Percentiles rank a stretch among this genome's conserved stretches.
phyloP scores from a whole-genome alignment of 2,113 vertebrate genomes.

The Eurypyga helias region DNA sequence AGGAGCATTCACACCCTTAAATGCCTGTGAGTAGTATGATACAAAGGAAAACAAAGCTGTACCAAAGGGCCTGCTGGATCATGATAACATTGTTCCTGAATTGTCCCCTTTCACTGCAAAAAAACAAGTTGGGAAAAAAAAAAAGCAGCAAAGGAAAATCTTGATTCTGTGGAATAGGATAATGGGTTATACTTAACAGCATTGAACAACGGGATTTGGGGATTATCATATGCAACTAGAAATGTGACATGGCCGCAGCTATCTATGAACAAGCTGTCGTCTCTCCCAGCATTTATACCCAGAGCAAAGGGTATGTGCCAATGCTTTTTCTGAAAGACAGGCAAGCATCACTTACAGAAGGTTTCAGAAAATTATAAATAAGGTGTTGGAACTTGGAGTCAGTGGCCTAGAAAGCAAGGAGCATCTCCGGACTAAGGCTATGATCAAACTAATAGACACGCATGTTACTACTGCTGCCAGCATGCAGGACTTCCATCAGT shows the following conservation, averaged over 20 bases:
- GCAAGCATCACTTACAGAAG: too few species aligned
- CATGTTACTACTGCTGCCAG: neutral
- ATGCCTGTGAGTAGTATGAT: fast-evolving
- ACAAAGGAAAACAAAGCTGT: neutral
- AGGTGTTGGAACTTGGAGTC: neutral
- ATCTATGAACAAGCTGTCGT: fast-evolving
- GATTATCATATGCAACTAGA: neutral
- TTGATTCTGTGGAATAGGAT: neutral
- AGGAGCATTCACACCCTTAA: neutral
- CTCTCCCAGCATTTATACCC: neutral
- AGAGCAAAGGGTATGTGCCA: neutral
- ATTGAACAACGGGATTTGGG: neutral
- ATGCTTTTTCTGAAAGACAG: too few species aligned
- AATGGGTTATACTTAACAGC: neutral
- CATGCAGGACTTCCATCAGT: neutral
- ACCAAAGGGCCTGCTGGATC: neutral
- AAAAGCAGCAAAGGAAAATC: neutral
- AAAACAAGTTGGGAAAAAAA: neutral
- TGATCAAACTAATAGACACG: neutral
- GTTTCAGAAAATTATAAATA: too few species aligned
- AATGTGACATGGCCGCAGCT: neutral
- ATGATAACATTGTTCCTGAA: slow-evolving; percentile 9
- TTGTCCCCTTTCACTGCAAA: neutral
- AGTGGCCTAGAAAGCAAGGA: neutral
- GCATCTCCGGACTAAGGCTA: neutral